phyloP scores from a whole-genome alignment of 2,888 invertebrate genomes.

The Patella caerulea region DNA sequence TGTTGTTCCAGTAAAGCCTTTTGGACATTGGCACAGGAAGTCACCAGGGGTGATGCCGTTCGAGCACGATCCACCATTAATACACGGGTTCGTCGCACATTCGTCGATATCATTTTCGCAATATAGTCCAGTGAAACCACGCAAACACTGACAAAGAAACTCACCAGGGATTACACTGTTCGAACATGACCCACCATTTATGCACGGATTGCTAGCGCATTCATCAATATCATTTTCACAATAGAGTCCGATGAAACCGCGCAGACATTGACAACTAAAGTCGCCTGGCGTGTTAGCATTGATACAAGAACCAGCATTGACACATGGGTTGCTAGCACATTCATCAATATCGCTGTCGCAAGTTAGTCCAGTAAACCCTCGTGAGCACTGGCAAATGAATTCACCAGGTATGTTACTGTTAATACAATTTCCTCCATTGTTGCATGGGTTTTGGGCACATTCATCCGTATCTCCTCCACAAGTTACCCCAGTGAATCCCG shows the following conservation, averaged over 20 bases:
- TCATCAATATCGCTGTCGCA: conserved; percentile 95
- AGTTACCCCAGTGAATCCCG: conserved; percentile 65
- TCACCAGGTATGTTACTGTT: conserved; percentile 87
- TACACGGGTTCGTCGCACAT: conserved; percentile 82
- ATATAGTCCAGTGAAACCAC: conserved; percentile 84
- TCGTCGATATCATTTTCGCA: conserved; percentile 94
- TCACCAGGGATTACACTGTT: conserved; percentile 74
- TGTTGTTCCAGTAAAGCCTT: conserved; percentile 38
- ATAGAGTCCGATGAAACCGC: conserved; percentile 95
- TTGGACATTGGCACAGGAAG: conserved; percentile 63
- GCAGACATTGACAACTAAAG: conserved; percentile 96
- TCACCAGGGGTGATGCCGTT: conserved; percentile 43
- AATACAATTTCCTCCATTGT: conserved; percentile 90
- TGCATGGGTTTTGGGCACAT: conserved; percentile 85
- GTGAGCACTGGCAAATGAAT: conserved; percentile 90
- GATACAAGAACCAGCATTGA: conserved; percentile 86
- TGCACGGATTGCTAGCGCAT: conserved; percentile 75
- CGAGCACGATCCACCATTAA: conserved; percentile 65
- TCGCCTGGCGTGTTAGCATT: conserved; percentile 85
- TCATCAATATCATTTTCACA: conserved; percentile 96
- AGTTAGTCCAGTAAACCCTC: conserved; percentile 60
- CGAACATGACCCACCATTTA: conserved; percentile 66
- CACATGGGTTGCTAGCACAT: conserved; percentile 83
- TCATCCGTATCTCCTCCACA: conserved; percentile 92
- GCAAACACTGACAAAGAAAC: conserved; percentile 62